Evolutionary conservation across 2,113 vertebrate genomes (phyloP).

Genomic region (Equus quagga): DNA sequence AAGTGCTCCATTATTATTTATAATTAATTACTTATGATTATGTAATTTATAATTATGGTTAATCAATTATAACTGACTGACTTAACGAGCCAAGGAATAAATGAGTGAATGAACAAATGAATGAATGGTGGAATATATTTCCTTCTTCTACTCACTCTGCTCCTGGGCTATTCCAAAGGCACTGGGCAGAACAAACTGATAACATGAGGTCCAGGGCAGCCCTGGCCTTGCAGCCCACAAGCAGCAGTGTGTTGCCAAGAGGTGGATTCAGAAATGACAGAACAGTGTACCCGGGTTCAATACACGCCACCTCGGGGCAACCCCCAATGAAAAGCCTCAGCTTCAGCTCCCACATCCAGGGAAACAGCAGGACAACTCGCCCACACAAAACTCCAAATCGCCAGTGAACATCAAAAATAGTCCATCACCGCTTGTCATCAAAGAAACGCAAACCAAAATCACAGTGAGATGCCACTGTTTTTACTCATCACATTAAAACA

Average conservation of each 20-base stretch:
- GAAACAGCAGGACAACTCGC: not conserved
- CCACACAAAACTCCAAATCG: not conserved
- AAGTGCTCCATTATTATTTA: not conserved
- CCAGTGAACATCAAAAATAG: not conserved
- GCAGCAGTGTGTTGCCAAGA: too few relatives aligned
- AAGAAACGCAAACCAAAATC: not conserved
- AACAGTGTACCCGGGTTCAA: not conserved
- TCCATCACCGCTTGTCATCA: too few relatives aligned
- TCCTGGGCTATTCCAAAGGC: not conserved
- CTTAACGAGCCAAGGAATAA: not conserved
- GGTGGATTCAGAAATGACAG: not conserved
- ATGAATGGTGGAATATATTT: too few relatives aligned
- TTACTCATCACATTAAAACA: not conserved
- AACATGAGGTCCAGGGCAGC: not conserved
- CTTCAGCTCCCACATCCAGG: not conserved
- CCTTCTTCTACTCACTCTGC: not conserved
- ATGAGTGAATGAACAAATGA: not conserved
- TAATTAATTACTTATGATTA: too few relatives aligned
- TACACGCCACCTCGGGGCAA: not conserved
- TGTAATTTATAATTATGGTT: not conserved
- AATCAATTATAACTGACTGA: not conserved
- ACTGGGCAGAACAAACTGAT: not conserved
- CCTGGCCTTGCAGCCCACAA: not conserved
- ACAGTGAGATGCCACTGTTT: not conserved
- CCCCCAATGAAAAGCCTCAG: not conserved